Evolutionary conservation across 2,888 invertebrate species (phyloP), one percentile per base, ranked within the genome.

Genomic region (Digitonthophagus gazella): DNA sequence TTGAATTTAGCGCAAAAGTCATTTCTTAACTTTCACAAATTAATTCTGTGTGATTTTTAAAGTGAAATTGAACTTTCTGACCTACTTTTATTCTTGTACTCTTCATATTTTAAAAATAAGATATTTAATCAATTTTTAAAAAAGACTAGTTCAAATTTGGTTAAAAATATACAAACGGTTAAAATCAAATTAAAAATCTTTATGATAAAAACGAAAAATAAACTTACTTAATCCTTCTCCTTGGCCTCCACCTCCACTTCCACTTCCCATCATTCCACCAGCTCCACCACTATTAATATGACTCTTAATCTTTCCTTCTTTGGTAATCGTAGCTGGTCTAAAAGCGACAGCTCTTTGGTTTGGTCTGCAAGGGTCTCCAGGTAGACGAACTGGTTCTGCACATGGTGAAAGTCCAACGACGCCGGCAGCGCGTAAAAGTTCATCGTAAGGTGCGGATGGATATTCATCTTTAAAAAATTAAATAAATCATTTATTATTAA

Each of bases 311-410:
- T 3, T 8, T 57, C 71, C 71, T 65, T 73, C 71, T 44, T 75
- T 76, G 8, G 74, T 74, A 15, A 78, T 75, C 8, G 75, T 74
- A n/a, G 77, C 72, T 2, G 76, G 77, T 61, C 79, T 75, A 18
- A 74, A 78, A 1, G 79, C 78, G 1, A 75, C 76, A 4, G 84
- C 82, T 73, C 83, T 84, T 63, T 85, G 84, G 0, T 84, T 83
- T 0, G 86, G 87, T 54, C 87, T 80, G 76, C 86, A 87, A 0
- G 87, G 85, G 78, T 88, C 88, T 0, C 87, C 88, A 0, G 88
- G 88, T 58, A 88, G 79, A 0, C 85, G 82, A 78, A 85, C 83
- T 0, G 88, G 86, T 76, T 87, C 86, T 1, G 87, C 83, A 74
- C 88, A 88, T 1, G 87, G 86, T 0, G 85, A 83, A 0, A 81